phyloP scores from a whole-genome alignment of 2,113 vertebrate species.

The Rhinoderma darwinii region DNA sequence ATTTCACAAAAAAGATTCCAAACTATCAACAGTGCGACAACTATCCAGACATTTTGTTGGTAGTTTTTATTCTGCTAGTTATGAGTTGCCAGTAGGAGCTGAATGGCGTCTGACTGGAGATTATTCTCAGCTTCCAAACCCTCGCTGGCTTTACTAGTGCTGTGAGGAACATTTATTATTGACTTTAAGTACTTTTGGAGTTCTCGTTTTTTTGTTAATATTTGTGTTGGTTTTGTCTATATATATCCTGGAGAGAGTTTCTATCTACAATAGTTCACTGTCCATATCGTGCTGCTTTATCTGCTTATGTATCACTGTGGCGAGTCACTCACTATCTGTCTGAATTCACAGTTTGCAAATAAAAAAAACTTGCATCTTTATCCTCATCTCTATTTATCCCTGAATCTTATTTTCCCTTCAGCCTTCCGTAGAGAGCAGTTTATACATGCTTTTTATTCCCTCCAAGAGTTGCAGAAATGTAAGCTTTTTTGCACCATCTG shows the following conservation, averaged over 20 bases:
- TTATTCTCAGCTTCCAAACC: not conserved
- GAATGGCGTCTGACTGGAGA: not conserved
- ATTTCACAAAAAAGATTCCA: not conserved
- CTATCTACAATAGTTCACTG: not conserved
- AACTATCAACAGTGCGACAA: not conserved
- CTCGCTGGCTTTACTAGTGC: not conserved
- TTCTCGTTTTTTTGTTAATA: not conserved
- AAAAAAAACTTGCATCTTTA: not conserved
- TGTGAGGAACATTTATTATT: not conserved
- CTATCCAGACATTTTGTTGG: not conserved
- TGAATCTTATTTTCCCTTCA: not conserved
- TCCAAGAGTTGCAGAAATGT: not conserved
- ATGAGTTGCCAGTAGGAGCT: not conserved
- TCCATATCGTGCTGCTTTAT: not conserved
- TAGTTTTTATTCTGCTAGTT: not conserved
- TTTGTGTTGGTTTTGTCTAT: not conserved
- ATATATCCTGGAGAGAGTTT: not conserved
- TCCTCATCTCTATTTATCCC: not conserved
- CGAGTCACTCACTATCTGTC: not conserved
- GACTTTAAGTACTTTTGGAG: not conserved
- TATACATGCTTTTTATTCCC: not conserved
- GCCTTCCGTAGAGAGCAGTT: not conserved
- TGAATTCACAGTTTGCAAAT: conserved; percentile 20
- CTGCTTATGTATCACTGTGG: not conserved
- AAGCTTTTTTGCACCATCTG: not conserved